Evolutionary conservation across 2,888 invertebrate genomes (phyloP), one percentile per base, ranked within the genome.

Genomic region (Phalera bucephala): DNA sequence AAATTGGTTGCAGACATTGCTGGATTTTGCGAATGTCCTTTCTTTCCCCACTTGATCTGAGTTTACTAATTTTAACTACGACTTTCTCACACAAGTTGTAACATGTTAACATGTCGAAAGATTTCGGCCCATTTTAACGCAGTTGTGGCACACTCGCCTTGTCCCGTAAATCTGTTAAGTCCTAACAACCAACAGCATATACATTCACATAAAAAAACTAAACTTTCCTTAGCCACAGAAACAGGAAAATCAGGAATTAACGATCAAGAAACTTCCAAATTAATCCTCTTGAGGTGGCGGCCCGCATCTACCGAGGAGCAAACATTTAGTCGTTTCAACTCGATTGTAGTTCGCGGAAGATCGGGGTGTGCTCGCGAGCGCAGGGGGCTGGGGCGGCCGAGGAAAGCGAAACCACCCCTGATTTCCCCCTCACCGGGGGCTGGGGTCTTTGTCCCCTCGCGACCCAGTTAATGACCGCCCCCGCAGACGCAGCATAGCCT

Each of bases 391-490:
- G 59, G 40, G 48, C 53, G 64, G 55, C 62, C 58, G 73, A 71
- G 83, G 68, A 80, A 81, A 81, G 81, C 82, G 82, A 80, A 82
- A 80, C 80, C 77, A 69, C n/a, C 83, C 81, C 80, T 66, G 55
- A 55, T 70, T 64, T 68, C 72, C 70, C 73, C 73, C 71, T 69
- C 63, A 42, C 44, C 50, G 70, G 63, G 67, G 70, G 69, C 69
- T 68, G 79, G 65, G 86, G 86, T 84, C 85, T 83, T 85, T 83
- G 87, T 80, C 78, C 87, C 85, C 79, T 68, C 72, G 71, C 87
- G 87, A 89, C 88, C 88, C 81, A 89, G 87, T 87, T 89, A 88
- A 88, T 88, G 88, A 87, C 87, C 87, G 83, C 82, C 86, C 57
- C 80, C 79, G 78, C 73, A 82, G 83, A 79, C 81, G 76, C 79